A percentile compares a stretch with the other conserved stretches of the same genome.
Evolutionary conservation across 2,888 invertebrate species (phyloP).

Genomic region (Mythimna lalbum): DNA sequence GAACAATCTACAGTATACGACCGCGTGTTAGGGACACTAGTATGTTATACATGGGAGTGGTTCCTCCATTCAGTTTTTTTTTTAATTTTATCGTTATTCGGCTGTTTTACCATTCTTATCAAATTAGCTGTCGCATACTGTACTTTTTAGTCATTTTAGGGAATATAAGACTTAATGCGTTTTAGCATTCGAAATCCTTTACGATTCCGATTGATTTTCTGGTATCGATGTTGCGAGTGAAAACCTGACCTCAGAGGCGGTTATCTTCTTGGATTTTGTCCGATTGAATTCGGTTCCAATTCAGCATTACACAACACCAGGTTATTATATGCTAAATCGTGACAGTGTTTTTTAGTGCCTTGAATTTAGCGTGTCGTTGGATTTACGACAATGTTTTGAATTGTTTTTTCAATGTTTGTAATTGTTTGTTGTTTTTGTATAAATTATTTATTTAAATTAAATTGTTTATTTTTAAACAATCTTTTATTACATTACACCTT

Average conservation of each 20-base stretch:
- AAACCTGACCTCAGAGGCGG: not conserved
- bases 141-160: not conserved
- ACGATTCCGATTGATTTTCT: not conserved
- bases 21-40: not conserved
- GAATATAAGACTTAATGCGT: constrained; percentile 6
- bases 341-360: constrained; percentile 3
- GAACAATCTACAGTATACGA: not conserved
- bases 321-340: constrained; percentile 15
- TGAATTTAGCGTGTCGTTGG: constrained; percentile 1
- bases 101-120: constrained; percentile 8
- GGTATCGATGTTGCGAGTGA: not conserved
- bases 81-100: not conserved
- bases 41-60: not conserved
- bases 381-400: constrained; percentile 48
- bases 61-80: not conserved
- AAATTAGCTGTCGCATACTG: constrained; percentile 3
- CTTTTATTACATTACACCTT: constrained; percentile 28
- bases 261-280: not conserved
- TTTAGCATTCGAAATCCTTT: constrained; percentile 12
- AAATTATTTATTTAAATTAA: constrained; percentile 46
- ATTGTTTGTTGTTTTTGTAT: constrained; percentile 19
- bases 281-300: not conserved
- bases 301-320: constrained; percentile 6
- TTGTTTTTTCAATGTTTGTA: constrained; percentile 42
- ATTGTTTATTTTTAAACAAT: constrained; percentile 34